Evolutionary conservation across 2,113 vertebrate genomes (phyloP).

Genomic region (Glaucidium brasilianum): DNA sequence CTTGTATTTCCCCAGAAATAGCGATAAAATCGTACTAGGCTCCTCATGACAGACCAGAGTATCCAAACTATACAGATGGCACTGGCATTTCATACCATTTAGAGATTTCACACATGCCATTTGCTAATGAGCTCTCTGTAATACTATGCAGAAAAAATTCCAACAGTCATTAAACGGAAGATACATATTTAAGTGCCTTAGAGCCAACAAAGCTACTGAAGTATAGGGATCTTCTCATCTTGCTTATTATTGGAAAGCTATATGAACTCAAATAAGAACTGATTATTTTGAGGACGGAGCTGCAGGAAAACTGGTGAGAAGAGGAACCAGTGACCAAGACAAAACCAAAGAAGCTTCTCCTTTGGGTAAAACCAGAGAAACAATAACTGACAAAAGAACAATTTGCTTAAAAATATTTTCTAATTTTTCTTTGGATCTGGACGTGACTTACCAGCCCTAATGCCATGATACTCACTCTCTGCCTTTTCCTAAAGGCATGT

Average conservation of each 20-base stretch:
- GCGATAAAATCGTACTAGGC: background rate
- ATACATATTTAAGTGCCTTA: background rate
- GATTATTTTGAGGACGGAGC: background rate
- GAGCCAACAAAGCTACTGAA: background rate
- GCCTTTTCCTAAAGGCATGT: background rate
- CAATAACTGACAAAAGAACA: rapidly evolving
- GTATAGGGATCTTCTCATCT: background rate
- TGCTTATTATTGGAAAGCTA: background rate
- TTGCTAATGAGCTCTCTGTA: conserved; percentile 19
- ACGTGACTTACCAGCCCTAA: background rate
- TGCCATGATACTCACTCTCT: background rate
- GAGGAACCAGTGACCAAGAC: background rate
- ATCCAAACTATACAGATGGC: conserved; percentile 32
- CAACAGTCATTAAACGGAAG: background rate
- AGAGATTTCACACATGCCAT: background rate
- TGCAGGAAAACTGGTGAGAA: background rate
- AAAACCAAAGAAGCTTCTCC: background rate
- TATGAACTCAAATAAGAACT: background rate
- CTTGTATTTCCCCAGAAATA: background rate
- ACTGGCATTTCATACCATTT: background rate
- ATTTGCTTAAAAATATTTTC: background rate
- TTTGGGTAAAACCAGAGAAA: background rate
- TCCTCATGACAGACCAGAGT: background rate
- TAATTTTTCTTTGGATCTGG: background rate
- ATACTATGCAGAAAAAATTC: background rate